Evolutionary conservation across 2,113 vertebrate species (phyloP).

Genomic region (Rynchops niger): DNA sequence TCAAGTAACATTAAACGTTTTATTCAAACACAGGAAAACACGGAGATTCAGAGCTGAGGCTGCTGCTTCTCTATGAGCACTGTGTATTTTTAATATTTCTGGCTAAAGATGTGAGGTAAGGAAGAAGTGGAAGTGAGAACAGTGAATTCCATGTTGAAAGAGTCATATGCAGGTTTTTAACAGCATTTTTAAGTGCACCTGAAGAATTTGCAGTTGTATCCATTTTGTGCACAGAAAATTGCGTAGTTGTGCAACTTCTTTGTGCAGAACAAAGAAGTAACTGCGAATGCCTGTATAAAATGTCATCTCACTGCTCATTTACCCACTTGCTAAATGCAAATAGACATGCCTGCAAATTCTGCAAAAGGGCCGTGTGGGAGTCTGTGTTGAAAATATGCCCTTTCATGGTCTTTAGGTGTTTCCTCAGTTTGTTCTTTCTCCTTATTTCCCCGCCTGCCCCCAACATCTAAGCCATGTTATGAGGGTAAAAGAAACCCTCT

Average conservation of each 20-base stretch:
- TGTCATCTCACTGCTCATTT: conserved; percentile 30
- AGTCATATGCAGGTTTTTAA: conserved; percentile 46
- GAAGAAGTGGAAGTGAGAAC: conserved; percentile 53
- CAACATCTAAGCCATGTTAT: background rate
- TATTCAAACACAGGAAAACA: conserved; percentile 60
- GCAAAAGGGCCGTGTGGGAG: background rate
- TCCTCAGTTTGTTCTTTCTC: conserved; percentile 8
- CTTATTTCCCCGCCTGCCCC: background rate
- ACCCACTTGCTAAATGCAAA: conserved; percentile 38
- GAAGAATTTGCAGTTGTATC: background rate
- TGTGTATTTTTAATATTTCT: conserved; percentile 52
- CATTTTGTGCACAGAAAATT: background rate
- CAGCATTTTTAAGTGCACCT: conserved; percentile 31
- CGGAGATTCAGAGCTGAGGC: background rate
- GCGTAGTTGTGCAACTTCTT: background rate
- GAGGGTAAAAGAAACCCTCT: background rate
- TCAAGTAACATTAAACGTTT: conserved; percentile 62
- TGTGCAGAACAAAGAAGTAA: background rate
- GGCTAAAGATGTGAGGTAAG: conserved; percentile 51
- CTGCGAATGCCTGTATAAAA: background rate
- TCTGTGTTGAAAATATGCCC: background rate
- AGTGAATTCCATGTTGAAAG: conserved; percentile 53
- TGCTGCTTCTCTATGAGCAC: conserved; percentile 30
- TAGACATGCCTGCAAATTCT: background rate
- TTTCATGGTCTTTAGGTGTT: conserved; percentile 8